phyloP scores from a whole-genome alignment of 2,888 invertebrate species.

The Eledona agricola region DNA sequence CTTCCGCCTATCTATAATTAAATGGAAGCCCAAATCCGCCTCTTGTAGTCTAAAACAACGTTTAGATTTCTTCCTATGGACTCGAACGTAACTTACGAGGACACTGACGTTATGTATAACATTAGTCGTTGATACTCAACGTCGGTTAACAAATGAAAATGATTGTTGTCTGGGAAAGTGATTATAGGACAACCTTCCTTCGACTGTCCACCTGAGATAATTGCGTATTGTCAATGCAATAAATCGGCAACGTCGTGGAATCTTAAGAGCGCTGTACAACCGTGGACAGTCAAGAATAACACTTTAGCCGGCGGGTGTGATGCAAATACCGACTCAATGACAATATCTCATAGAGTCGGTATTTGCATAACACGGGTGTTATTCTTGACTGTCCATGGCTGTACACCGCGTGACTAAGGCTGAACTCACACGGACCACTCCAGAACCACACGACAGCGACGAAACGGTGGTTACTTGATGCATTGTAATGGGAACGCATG shows the following conservation, averaged over 20 bases:
- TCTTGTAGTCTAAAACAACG: conserved; percentile 94
- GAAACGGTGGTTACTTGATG: too few relatives aligned
- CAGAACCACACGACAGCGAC: too few relatives aligned
- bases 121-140: conserved; percentile 91
- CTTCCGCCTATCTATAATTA: conserved; percentile 93
- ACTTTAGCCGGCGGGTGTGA: too few relatives aligned
- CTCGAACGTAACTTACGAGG: conserved; percentile 76
- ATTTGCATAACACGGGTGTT: too few relatives aligned
- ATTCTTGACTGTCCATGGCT: too few relatives aligned
- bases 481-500: too few relatives aligned
- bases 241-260: conserved; percentile 87
- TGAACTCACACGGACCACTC: too few relatives aligned
- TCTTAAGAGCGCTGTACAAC: conserved; percentile 67
- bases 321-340: too few relatives aligned
- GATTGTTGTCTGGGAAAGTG: conserved; percentile 93
- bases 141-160: conserved; percentile 83
- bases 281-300: too few relatives aligned
- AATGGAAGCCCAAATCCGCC: conserved; percentile 94
- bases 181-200: conserved; percentile 91
- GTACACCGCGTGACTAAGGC: too few relatives aligned
- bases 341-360: too few relatives aligned
- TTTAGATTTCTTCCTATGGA: too few relatives aligned
- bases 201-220: conserved; percentile 94
- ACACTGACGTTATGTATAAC: conserved; percentile 93
- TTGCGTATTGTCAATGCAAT: conserved; percentile 87